These are phyloP conservation scores for Campoletis sonorensis DNA, from an alignment of 1,140 invertebrate genomes.

Conservation along the genomic window DNA sequence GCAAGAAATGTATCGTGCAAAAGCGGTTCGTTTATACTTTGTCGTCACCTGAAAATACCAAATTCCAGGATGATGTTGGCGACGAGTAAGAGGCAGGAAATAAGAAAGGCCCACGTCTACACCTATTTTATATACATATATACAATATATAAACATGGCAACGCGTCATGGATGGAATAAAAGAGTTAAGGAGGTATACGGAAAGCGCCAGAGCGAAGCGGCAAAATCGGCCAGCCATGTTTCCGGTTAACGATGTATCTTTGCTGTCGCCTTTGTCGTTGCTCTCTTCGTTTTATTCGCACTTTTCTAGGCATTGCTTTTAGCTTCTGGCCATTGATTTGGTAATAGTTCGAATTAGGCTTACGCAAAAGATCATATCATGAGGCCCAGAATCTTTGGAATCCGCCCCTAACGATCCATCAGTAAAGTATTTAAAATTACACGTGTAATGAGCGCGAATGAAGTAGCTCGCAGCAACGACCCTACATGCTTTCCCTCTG, in stretches of 20 bases:
- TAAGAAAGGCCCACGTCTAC: neutral
- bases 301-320: neutral
- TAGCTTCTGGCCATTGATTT: neutral
- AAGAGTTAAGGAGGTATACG: conserved; percentile 53
- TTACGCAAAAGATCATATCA: too few species aligned
- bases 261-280: conserved; percentile 12
- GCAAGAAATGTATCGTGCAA: neutral
- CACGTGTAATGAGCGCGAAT: too few species aligned
- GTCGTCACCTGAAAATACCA: neutral
- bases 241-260: conserved; percentile 61
- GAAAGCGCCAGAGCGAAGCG: conserved; percentile 70
- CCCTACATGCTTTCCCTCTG: too few species aligned
- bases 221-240: conserved; percentile 68
- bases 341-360: too few species aligned
- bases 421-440: too few species aligned
- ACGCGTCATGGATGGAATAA: conserved; percentile 43
- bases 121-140: neutral
- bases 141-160: conserved; percentile 30
- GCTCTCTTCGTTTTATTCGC: conserved; percentile 30
- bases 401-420: too few species aligned
- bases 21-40: neutral
- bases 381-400: too few species aligned
- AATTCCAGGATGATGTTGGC: neutral
- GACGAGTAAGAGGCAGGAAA: neutral
- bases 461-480: too few species aligned